Evolutionary conservation across 2,888 invertebrate species (phyloP).

Genomic region (Melinopterus prodromus): DNA sequence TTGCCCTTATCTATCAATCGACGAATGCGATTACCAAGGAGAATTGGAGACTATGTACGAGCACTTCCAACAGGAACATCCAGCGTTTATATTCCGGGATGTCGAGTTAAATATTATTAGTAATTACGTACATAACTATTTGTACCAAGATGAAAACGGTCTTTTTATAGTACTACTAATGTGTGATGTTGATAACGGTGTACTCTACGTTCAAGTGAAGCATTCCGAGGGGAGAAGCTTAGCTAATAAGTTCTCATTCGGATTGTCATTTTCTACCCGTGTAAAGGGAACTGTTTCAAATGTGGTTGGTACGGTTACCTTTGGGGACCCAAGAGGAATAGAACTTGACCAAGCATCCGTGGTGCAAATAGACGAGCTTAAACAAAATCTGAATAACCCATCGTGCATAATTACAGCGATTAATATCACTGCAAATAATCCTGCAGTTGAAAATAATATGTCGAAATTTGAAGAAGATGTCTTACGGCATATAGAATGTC

Average conservation of each 20-base stretch:
- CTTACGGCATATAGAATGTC: slow-evolving; percentile 52
- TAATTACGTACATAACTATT: slow-evolving; percentile 50
- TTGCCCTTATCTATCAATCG: slow-evolving; percentile 44
- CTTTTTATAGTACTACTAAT: slow-evolving; percentile 50
- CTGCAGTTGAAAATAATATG: background rate
- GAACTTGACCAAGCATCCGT: slow-evolving; percentile 35
- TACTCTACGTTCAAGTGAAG: slow-evolving; percentile 48
- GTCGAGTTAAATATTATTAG: slow-evolving; percentile 54
- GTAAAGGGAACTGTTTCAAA: slow-evolving; percentile 7
- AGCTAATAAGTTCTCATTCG: slow-evolving; percentile 22
- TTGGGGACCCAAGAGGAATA: slow-evolving; percentile 21
- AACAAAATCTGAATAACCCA: slow-evolving; percentile 35
- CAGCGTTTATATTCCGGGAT: slow-evolving; percentile 47
- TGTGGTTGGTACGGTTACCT: background rate
- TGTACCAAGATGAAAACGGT: slow-evolving; percentile 48
- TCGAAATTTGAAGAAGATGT: slow-evolving; percentile 33
- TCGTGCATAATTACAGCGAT: slow-evolving; percentile 38
- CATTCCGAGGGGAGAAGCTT: slow-evolving; percentile 40
- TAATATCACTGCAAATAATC: slow-evolving; percentile 29
- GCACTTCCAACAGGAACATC: slow-evolving; percentile 52
- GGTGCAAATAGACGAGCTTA: slow-evolving; percentile 35
- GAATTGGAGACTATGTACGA: slow-evolving; percentile 45
- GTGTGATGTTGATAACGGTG: slow-evolving; percentile 43
- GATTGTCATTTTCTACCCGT: slow-evolving; percentile 18
- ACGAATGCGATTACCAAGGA: slow-evolving; percentile 51